Conservation (phyloP, 2,113 vertebrate species). For the Grallaria varia region DNA sequence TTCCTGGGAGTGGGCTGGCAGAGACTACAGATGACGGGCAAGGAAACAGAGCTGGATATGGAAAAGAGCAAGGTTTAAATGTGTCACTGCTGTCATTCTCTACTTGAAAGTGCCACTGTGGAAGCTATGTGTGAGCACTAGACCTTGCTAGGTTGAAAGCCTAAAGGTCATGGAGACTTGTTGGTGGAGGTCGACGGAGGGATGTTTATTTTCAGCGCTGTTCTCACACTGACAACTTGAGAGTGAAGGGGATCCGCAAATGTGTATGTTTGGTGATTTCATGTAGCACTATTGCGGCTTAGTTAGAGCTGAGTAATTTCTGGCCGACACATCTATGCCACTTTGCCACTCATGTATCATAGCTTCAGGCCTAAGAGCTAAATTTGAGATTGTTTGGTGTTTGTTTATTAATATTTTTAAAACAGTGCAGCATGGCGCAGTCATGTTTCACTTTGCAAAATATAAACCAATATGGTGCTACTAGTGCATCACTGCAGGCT, state of each 20-base stretch:
- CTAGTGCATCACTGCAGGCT: neutral
- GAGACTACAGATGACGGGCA: neutral
- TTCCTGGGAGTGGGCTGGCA: neutral
- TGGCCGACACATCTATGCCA: slow-evolving; percentile 23
- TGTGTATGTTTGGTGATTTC: neutral
- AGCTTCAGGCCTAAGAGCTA: slow-evolving; percentile 39
- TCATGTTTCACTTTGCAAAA: slow-evolving; percentile 13
- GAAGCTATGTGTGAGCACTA: neutral
- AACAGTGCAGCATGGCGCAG: neutral
- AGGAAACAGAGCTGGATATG: neutral
- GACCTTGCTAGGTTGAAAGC: slow-evolving; percentile 34
- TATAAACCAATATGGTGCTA: neutral
- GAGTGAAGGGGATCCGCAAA: neutral
- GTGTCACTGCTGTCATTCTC: neutral
- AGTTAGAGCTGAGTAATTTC: slow-evolving; percentile 17
- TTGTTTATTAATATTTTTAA: slow-evolving; percentile 56
- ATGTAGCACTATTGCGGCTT: neutral
- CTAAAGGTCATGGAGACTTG: neutral
- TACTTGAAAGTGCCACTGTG: neutral
- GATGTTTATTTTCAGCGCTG: slow-evolving; percentile 57
- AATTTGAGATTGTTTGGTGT: slow-evolving; percentile 19
- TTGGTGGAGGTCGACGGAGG: neutral
- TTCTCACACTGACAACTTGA: slow-evolving; percentile 36
- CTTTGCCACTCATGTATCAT: neutral
- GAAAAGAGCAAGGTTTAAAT: slow-evolving; percentile 11